Conservation (phyloP, 2,113 vertebrate species). For the Cepphus grylle region DNA sequence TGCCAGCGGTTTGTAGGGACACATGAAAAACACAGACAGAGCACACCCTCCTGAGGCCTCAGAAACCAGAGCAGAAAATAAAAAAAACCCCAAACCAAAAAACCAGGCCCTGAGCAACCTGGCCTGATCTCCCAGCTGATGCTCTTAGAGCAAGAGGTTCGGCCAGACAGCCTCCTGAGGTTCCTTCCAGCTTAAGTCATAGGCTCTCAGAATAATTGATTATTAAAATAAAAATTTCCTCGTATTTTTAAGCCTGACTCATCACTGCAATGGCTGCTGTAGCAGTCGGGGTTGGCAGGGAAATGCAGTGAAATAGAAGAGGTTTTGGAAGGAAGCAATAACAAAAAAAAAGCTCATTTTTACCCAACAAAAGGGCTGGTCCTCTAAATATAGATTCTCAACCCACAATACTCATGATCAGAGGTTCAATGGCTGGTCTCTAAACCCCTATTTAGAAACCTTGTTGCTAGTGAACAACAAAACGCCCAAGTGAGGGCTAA, state of each 20-base stretch:
- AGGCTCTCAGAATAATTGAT: background rate
- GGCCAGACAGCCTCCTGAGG: background rate
- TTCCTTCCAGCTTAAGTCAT: background rate
- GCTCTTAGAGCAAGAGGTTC: background rate
- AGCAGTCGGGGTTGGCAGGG: background rate
- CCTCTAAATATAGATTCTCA: background rate
- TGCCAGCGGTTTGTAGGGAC: background rate
- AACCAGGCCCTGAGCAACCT: background rate
- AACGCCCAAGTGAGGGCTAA: background rate
- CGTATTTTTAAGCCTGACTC: background rate
- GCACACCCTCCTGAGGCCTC: background rate
- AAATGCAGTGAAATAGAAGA: background rate
- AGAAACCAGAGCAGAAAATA: background rate
- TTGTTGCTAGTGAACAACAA: background rate
- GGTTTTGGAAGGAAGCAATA: background rate
- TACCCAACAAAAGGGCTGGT: background rate
- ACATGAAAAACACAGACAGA: background rate
- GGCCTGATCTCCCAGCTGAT: background rate
- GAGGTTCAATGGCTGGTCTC: background rate
- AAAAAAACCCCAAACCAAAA: background rate
- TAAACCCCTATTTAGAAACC: background rate
- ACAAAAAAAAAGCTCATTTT: slow-evolving; percentile 11
- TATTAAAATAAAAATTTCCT: background rate
- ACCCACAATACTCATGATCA: background rate
- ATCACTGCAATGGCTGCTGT: background rate